phyloP scores from a whole-genome alignment of 1,140 invertebrate species.

The Bursaphelenchus mucronatus region DNA sequence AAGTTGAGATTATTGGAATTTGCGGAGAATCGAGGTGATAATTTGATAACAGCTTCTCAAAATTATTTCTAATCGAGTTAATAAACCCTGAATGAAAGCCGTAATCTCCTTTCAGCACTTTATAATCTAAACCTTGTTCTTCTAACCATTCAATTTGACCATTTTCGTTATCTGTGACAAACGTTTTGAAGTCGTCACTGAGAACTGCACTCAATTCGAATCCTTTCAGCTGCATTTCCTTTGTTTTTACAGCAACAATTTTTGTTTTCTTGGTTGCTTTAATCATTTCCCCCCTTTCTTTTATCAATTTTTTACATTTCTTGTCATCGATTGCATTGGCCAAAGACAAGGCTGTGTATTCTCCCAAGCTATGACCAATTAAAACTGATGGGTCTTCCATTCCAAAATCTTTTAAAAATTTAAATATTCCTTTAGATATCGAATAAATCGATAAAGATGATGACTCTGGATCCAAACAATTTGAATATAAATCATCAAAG shows the following conservation, averaged over 20 bases:
- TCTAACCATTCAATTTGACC: conserved; percentile 26
- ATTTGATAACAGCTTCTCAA: conserved; percentile 32
- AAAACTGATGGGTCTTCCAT: conserved; percentile 19
- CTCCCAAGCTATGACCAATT: conserved; percentile 50
- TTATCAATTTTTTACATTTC: conserved; percentile 32
- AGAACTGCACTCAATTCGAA: conserved; percentile 44
- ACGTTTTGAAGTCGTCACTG: conserved; percentile 22
- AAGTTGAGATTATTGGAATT: conserved; percentile 38
- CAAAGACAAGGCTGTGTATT: conserved; percentile 42
- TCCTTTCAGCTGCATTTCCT: conserved; percentile 8
- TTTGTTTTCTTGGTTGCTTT: conserved; percentile 32
- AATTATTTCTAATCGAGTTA: conserved; percentile 26
- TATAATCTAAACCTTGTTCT: conserved; percentile 19
- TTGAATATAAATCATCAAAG: neutral
- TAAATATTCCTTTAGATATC: neutral
- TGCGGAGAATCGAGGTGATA: conserved; percentile 4
- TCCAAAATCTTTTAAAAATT: conserved; percentile 1
- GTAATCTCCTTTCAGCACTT: conserved; percentile 28
- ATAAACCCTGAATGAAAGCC: conserved; percentile 54
- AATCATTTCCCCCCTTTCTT: conserved; percentile 28
- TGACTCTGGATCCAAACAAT: too few relatives aligned
- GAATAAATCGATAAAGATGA: too few relatives aligned
- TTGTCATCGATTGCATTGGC: conserved; percentile 22
- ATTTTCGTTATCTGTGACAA: conserved; percentile 35
- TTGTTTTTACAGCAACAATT: conserved; percentile 41